Evolutionary conservation across 2,888 invertebrate species (phyloP).

Genomic region (Lobophora halterata): DNA sequence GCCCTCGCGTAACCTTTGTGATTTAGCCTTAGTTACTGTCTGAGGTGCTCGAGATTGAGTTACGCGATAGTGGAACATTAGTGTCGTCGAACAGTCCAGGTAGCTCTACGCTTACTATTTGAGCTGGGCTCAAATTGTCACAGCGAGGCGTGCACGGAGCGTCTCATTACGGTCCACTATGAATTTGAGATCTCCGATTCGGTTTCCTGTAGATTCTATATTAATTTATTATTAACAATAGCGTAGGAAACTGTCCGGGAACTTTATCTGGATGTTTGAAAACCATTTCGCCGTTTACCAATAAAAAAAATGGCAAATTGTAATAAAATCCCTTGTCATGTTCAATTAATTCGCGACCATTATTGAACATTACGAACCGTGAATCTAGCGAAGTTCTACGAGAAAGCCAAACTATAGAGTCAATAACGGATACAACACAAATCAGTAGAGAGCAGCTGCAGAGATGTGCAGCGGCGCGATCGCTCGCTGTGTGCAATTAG

Average conservation of each 20-base stretch:
- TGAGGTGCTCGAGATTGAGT: constrained; percentile 66
- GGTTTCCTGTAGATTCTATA: constrained; percentile 79
- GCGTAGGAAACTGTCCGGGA: constrained; percentile 70
- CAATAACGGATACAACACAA: constrained; percentile 28
- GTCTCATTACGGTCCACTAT: constrained; percentile 67
- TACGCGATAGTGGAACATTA: constrained; percentile 54
- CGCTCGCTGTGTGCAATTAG: constrained; percentile 68
- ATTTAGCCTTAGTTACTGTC: constrained; percentile 79
- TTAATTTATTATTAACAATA: constrained; percentile 80
- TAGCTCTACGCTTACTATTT: constrained; percentile 71
- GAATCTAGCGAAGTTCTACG: too few species aligned
- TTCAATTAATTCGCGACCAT: not conserved
- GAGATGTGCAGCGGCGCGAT: constrained; percentile 53
- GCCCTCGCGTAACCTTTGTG: constrained; percentile 71
- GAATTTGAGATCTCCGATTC: constrained; percentile 76
- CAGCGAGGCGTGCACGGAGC: constrained; percentile 72
- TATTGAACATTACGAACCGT: not conserved
- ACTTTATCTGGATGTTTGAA: constrained; percentile 68
- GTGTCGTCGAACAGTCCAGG: constrained; percentile 58
- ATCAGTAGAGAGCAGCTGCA: constrained; percentile 42
- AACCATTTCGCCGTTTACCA: constrained; percentile 58
- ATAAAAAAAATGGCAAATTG: constrained; percentile 19
- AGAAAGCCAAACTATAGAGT: constrained; percentile 8
- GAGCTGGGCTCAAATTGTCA: constrained; percentile 78
- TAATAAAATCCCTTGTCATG: constrained; percentile 9